Evolutionary conservation across 2,888 invertebrate species (phyloP), one percentile per base, ranked within the genome.

Genomic region (Drosophila vallismaia): DNA sequence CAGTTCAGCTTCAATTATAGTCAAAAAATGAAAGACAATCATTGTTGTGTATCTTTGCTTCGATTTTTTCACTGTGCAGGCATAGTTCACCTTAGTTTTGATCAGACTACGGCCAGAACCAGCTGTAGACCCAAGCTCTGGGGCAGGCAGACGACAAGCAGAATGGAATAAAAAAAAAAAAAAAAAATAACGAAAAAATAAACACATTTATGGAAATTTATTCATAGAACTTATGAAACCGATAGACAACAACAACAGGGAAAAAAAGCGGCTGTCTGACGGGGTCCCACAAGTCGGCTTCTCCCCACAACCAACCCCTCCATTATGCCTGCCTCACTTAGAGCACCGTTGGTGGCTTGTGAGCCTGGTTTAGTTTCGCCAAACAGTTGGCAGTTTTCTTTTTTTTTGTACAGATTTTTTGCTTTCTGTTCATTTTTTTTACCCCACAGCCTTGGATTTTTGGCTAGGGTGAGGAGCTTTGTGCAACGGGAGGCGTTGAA

Each of bases 191-290:
- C 79, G 72, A 67, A 71, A 86, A 86, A 85, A 84, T 83, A 77
- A 87, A 81, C 82, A 88, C 83, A 84, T 83, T 82, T 90, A 90
- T 91, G 90, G 90, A 91, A 91, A 90, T 90, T 90, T 90, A 90
- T 90, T 91, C 91, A 91, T 90, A 90, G 90, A 90, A 90, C 87
- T 86, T 89, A 89, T 88, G 86, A 88, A 84, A 84, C 87, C 83
- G 86, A 83, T 87, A 87, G 88, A 83, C 87, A 78, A 78, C 77
- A 55, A 38, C 60, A 80, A 60, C 64, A 64, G n/a, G 71, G 62
- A 62, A 68, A 77, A 80, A 80, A 83, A 86, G 80, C 80, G 86
- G 75, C 86, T 80, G 86, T 75, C 81, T 68, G 81, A 82, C 81
- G 83, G 84, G 84, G 86, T 80, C 86, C 80, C 68, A 54, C 63